Evolutionary conservation across 2,888 invertebrate species (phyloP).

Genomic region (Limnephilus rhombicus): DNA sequence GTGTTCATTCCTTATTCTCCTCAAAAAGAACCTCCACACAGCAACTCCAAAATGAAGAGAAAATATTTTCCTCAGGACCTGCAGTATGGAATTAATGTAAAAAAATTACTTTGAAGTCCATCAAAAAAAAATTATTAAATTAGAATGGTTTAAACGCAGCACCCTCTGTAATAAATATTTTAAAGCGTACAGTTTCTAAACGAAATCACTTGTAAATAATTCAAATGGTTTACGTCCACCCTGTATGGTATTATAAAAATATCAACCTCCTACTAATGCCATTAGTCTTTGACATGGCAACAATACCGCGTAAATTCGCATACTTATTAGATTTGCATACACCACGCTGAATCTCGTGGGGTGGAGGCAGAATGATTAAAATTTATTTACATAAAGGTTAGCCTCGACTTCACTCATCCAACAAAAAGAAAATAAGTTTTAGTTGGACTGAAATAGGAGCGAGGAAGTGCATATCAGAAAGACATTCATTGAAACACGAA

Average conservation of each 20-base stretch:
- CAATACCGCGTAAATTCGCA: constrained; percentile 4
- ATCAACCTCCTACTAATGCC: neutral
- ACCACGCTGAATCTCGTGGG: neutral
- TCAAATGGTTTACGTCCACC: neutral
- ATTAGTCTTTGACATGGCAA: neutral
- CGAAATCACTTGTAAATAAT: neutral
- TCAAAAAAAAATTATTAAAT: no score
- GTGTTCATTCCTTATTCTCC: no score
- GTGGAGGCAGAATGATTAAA: neutral
- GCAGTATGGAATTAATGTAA: no score
- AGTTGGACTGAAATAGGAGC: neutral
- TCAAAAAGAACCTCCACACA: no score
- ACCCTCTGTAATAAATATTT: neutral
- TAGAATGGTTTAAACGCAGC: no score
- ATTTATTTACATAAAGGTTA: neutral
- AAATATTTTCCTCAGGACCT: no score
- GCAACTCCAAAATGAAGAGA: no score
- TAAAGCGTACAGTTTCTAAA: neutral
- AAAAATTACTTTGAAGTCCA: no score
- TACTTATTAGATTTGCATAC: neutral
- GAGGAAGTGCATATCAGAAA: neutral
- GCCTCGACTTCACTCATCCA: neutral
- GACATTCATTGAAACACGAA: neutral
- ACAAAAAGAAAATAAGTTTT: neutral
- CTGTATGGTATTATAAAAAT: neutral